Evolutionary conservation across 2,888 invertebrate genomes (phyloP).

Genomic region (Steinernema scapterisci): DNA sequence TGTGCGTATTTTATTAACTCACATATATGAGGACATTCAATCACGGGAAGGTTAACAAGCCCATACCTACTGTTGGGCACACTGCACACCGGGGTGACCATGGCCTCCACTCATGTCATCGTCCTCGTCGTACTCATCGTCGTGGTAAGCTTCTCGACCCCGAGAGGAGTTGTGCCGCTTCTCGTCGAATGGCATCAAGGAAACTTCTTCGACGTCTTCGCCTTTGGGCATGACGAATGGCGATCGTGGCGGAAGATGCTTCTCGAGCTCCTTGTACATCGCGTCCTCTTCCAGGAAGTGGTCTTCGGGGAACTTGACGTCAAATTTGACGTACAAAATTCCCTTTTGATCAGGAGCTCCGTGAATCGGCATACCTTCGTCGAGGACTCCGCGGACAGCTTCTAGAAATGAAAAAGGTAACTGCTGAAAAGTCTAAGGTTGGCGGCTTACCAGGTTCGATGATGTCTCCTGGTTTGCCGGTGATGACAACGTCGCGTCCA

Average conservation of each 20-base stretch:
- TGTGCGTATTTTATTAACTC: neutral
- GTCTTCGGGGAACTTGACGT: conserved; percentile 82
- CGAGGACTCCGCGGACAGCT: conserved; percentile 77
- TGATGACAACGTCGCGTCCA: conserved; percentile 81
- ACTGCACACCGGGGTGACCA: conserved; percentile 75
- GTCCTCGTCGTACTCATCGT: conserved; percentile 70
- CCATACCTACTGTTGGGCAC: conserved; percentile 73
- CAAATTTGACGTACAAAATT: conserved; percentile 83
- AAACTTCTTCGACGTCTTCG: conserved; percentile 85
- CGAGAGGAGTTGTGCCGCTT: conserved; percentile 62
- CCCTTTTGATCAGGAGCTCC: conserved; percentile 71
- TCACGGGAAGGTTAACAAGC: neutral
- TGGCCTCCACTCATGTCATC: conserved; percentile 73
- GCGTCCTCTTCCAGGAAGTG: conserved; percentile 75
- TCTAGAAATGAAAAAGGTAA: conserved; percentile 64
- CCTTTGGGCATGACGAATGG: conserved; percentile 73
- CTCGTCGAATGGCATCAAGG: conserved; percentile 71
- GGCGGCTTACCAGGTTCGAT: conserved; percentile 78
- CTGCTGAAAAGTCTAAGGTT: neutral
- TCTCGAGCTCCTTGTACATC: conserved; percentile 49
- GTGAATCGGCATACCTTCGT: conserved; percentile 84
- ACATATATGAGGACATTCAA: neutral
- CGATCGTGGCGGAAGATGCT: neutral
- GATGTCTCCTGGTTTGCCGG: conserved; percentile 80
- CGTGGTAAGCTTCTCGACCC: conserved; percentile 77